Evolutionary conservation across 2,797 vertebrate genomes (phyloP).

Genomic region (Pipistrellus pipistrellus): DNA sequence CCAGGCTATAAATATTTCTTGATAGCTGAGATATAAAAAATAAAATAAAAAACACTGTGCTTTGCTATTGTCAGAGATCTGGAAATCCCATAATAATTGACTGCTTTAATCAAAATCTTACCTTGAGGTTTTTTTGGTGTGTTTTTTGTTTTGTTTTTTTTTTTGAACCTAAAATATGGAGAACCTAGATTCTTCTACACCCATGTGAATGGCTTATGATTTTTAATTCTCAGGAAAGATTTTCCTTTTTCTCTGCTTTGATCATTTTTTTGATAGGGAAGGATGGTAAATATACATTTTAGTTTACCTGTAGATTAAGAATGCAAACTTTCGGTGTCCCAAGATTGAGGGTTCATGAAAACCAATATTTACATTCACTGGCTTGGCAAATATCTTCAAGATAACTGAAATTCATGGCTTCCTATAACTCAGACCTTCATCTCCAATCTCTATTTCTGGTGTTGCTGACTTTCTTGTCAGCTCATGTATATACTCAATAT

Average conservation of each 20-base stretch:
- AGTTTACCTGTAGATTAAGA: neutral
- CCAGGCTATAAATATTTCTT: neutral
- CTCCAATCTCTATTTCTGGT: neutral
- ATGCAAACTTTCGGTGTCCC: neutral
- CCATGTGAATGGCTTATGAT: neutral
- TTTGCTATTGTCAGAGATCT: constrained; percentile 22
- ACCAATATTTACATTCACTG: neutral
- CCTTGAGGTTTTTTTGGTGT: neutral
- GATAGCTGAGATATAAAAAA: neutral
- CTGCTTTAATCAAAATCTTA: neutral
- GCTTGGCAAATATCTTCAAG: neutral
- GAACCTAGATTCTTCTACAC: neutral
- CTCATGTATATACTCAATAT: neutral
- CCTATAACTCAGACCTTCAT: neutral
- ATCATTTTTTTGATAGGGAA: neutral
- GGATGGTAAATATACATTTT: neutral
- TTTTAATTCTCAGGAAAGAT: neutral
- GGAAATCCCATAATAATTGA: neutral
- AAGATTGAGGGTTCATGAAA: neutral
- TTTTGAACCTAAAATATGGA: neutral
- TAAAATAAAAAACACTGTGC: neutral
- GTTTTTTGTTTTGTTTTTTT: neutral
- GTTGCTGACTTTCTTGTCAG: neutral
- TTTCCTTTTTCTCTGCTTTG: neutral
- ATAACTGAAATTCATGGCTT: neutral